phyloP scores from a whole-genome alignment of 2,888 invertebrate species.

The Dynastes grantii region DNA sequence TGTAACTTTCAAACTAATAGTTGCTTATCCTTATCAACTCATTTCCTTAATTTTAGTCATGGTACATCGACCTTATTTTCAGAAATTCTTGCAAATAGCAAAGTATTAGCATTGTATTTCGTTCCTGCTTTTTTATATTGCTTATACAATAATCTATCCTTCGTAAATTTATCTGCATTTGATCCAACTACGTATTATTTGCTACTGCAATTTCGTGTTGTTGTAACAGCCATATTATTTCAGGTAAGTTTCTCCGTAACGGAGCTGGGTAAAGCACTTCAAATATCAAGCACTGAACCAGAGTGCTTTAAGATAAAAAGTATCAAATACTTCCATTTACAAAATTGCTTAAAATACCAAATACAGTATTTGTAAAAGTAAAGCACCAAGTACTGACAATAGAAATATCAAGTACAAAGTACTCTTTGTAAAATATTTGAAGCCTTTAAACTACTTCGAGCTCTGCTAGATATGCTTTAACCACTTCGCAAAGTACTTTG shows the following conservation, averaged over 20 bases:
- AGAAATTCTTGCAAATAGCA: slow-evolving; percentile 75
- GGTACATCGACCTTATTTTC: slow-evolving; percentile 72
- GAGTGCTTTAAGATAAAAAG: too few relatives aligned
- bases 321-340: too few relatives aligned
- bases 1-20: neutral
- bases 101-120: slow-evolving; percentile 86
- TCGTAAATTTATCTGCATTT: slow-evolving; percentile 90
- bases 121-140: slow-evolving; percentile 94
- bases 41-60: slow-evolving; percentile 73
- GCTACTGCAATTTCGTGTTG: slow-evolving; percentile 91
- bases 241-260: slow-evolving; percentile 76
- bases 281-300: too few relatives aligned
- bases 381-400: too few relatives aligned
- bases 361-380: too few relatives aligned
- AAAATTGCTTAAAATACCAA: too few relatives aligned
- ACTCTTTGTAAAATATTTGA: too few relatives aligned
- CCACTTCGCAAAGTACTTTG: too few relatives aligned
- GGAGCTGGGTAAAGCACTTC: too few relatives aligned
- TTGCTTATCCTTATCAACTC: neutral
- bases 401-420: too few relatives aligned
- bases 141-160: slow-evolving; percentile 94
- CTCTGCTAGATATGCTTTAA: too few relatives aligned
- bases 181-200: slow-evolving; percentile 97
- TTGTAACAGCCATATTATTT: slow-evolving; percentile 92
- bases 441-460: too few relatives aligned